Percentiles rank a stretch among this genome's conserved stretches.
Evolutionary conservation across 2,888 invertebrate species (phyloP).

Genomic region (Clunio marinus): DNA sequence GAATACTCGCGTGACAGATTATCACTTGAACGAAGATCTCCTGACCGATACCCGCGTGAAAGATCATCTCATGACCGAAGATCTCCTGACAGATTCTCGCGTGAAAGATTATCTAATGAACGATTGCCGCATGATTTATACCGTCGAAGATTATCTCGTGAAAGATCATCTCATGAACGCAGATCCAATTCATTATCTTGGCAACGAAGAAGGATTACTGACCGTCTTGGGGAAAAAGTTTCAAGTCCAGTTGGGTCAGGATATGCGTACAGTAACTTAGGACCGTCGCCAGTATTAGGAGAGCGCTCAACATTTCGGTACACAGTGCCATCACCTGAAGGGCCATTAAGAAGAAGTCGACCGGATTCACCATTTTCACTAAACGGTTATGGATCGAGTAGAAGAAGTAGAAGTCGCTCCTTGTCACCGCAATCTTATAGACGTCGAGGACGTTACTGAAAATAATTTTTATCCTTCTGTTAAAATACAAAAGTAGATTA

Average conservation of each 20-base stretch:
- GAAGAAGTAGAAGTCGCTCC: neutral
- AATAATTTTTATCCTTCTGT: too few species aligned
- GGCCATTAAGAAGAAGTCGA: neutral
- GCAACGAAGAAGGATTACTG: neutral
- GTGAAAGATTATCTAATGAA: too few species aligned
- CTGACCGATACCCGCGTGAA: neutral
- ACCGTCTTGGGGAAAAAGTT: neutral
- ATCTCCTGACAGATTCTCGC: too few species aligned
- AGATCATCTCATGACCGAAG: neutral
- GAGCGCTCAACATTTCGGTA: too few species aligned
- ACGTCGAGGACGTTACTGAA: too few species aligned
- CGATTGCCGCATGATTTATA: neutral
- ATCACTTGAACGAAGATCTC: slow-evolving; percentile 6
- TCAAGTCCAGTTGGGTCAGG: neutral
- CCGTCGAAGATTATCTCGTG: too few species aligned
- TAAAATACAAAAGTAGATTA: too few species aligned
- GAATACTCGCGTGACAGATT: too few species aligned
- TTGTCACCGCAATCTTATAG: neutral
- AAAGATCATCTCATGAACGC: neutral
- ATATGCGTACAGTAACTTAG: too few species aligned
- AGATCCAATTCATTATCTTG: neutral
- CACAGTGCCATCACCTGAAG: neutral
- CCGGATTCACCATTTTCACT: neutral
- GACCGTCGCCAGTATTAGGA: too few species aligned
- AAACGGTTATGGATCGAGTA: neutral